Conservation (phyloP, 2,113 vertebrate genomes). For the Tonatia bakeri region DNA sequence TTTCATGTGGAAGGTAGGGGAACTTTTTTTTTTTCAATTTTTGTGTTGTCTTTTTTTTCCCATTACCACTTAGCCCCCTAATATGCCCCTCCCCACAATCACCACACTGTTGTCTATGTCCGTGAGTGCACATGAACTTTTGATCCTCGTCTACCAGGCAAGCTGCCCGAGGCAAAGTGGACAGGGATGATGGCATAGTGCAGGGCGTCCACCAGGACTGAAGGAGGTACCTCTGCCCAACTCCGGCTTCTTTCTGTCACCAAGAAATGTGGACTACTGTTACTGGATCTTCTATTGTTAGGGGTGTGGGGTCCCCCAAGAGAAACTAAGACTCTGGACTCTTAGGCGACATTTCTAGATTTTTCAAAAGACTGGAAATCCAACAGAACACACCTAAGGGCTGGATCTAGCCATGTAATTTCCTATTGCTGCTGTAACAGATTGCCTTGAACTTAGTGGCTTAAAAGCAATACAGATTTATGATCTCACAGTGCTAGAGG, state of each 20-base stretch:
- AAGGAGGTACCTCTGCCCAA: not conserved
- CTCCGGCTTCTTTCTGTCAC: not conserved
- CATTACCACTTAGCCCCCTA: too few relatives aligned
- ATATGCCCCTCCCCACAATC: too few relatives aligned
- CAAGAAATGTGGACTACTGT: not conserved
- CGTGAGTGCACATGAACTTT: not conserved
- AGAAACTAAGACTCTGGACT: not conserved
- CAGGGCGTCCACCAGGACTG: not conserved
- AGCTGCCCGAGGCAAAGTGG: not conserved
- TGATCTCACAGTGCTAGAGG: too few relatives aligned
- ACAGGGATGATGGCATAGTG: rapidly evolving
- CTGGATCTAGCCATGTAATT: not conserved
- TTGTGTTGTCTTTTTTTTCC: too few relatives aligned
- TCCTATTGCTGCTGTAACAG: not conserved
- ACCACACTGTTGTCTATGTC: too few relatives aligned
- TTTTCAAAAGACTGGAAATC: not conserved
- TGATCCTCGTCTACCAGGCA: not conserved
- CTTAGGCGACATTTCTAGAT: not conserved
- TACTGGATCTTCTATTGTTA: not conserved
- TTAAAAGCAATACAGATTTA: too few relatives aligned
- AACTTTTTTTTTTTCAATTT: not conserved
- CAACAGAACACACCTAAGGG: not conserved
- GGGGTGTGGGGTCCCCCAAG: too few relatives aligned
- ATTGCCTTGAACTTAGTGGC: not conserved
- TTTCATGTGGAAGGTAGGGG: not conserved